Conservation (phyloP, 2,797 vertebrate genomes). For the Gallinago solitaria region DNA sequence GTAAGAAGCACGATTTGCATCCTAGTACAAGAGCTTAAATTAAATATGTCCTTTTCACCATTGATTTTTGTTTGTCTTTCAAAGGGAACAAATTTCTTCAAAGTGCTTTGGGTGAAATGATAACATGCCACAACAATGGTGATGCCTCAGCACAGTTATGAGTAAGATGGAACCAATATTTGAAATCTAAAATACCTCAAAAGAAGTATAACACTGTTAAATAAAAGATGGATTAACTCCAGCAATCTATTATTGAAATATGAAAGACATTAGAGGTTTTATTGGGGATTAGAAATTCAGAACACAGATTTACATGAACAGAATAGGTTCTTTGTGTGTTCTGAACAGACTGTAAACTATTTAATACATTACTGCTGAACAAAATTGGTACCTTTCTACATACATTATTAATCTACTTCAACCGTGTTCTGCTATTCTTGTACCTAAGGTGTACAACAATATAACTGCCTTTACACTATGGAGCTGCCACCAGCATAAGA, state of each 20-base stretch:
- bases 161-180: not conserved
- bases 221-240: not conserved
- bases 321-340: not conserved
- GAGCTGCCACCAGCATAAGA: conserved; percentile 49
- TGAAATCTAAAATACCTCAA: not conserved
- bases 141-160: not conserved
- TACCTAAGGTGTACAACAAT: conserved; percentile 37
- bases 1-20: conserved; percentile 1
- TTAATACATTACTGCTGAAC: not conserved
- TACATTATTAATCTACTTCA: conserved; percentile 48
- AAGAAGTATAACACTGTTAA: not conserved
- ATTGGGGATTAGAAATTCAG: not conserved
- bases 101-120: not conserved
- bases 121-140: not conserved
- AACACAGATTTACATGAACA: not conserved
- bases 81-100: not conserved
- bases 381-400: not conserved
- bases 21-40: not conserved
- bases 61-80: not conserved
- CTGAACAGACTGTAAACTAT: not conserved
- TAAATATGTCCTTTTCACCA: not conserved
- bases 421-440: conserved; percentile 38
- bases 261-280: not conserved
- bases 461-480: conserved; percentile 37
- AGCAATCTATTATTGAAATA: not conserved